phyloP scores from a whole-genome alignment of 1,140 invertebrate species.

The Amphibalanus amphitrite region DNA sequence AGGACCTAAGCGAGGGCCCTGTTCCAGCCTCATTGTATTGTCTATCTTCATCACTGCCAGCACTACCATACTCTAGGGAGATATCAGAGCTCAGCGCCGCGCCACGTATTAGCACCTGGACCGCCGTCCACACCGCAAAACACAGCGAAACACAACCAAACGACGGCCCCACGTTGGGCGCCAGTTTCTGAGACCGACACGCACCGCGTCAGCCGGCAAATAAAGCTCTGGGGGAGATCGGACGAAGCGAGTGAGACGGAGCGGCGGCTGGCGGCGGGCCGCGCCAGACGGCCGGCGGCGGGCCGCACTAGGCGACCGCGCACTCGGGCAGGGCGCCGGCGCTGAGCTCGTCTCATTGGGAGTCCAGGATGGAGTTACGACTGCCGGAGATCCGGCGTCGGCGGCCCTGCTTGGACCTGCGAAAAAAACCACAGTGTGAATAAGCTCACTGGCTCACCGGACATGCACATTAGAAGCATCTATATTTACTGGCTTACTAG shows the following conservation, averaged over 20 bases:
- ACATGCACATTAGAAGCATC: too few relatives aligned
- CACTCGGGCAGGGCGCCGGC: not conserved
- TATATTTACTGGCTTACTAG: too few relatives aligned
- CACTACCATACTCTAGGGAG: too few relatives aligned
- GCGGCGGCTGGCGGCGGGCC: too few relatives aligned
- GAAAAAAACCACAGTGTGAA: too few relatives aligned
- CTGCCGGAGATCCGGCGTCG: not conserved
- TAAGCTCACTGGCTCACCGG: too few relatives aligned
- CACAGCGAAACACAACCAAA: not conserved
- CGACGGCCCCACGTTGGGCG: not conserved
- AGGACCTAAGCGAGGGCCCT: too few relatives aligned
- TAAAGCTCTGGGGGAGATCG: not conserved
- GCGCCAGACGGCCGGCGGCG: too few relatives aligned
- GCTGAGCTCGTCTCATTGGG: not conserved
- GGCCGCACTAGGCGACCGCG: not conserved
- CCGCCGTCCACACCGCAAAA: not conserved
- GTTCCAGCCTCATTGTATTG: too few relatives aligned
- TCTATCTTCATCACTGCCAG: too few relatives aligned
- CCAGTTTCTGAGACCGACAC: not conserved
- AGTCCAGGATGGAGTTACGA: not conserved
- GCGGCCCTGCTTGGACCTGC: not conserved
- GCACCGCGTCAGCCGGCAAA: not conserved
- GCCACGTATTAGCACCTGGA: not conserved
- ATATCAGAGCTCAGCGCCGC: not conserved
- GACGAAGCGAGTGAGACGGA: not conserved